Evolutionary conservation across 1,140 invertebrate genomes (phyloP).

Genomic region (Musca domestica): DNA sequence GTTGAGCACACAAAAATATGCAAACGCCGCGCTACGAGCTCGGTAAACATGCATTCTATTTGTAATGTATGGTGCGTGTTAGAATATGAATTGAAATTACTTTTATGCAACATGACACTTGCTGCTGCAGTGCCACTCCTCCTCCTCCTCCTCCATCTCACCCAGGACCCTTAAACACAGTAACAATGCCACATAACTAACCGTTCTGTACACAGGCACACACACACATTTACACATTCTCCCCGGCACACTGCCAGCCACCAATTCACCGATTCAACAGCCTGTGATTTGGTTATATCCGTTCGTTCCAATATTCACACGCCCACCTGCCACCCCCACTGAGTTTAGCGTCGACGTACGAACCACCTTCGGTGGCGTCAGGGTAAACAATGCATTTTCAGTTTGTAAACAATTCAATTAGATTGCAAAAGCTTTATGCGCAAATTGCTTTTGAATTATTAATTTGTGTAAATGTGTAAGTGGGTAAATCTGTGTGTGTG

Average conservation of each 20-base stretch:
- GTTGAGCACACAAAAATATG: no score
- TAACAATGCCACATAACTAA: no score
- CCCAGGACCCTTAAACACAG: no score
- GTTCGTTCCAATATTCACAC: background rate
- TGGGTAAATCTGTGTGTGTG: no score
- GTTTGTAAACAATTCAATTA: slow-evolving; percentile 20
- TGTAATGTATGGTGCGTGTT: slow-evolving; percentile 2
- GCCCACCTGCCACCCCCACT: background rate
- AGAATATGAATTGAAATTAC: slow-evolving; percentile 12
- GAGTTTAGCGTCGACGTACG: background rate
- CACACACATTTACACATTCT: background rate
- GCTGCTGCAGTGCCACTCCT: no score
- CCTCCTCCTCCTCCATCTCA: no score
- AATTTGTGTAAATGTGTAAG: slow-evolving; percentile 5
- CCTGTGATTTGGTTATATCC: background rate
- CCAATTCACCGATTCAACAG: no score
- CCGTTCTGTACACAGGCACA: background rate
- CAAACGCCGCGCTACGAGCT: no score
- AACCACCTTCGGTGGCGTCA: background rate
- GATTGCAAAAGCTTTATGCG: slow-evolving; percentile 19
- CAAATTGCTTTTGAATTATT: slow-evolving; percentile 23
- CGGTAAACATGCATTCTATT: background rate
- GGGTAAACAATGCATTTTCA: slow-evolving; percentile 1
- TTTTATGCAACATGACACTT: slow-evolving; percentile 6
- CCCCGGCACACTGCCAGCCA: background rate